phyloP scores from a whole-genome alignment of 2,113 vertebrate species.

The Gracilinanus agilis region DNA sequence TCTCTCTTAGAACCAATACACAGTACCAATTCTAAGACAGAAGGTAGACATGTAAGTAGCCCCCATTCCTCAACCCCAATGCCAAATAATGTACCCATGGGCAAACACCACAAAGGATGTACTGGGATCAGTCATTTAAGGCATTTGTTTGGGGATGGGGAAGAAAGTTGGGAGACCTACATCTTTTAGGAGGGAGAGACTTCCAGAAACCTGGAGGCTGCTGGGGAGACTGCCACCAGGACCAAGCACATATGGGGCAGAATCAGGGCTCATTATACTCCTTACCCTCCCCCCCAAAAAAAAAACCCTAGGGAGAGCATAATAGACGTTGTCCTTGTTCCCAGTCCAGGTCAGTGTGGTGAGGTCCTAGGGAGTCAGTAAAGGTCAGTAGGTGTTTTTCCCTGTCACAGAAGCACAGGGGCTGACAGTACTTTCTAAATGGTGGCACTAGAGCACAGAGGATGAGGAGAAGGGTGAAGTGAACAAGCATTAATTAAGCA shows the following conservation, averaged over 20 bases:
- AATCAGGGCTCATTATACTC: not conserved
- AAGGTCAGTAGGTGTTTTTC: not conserved
- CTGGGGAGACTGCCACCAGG: not conserved
- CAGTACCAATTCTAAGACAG: too few species aligned
- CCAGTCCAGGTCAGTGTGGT: not conserved
- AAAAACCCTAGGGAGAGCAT: not conserved
- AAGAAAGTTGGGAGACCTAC: not conserved
- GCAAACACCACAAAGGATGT: not conserved
- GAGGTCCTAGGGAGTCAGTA: not conserved
- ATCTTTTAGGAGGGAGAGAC: not conserved
- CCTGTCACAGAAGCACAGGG: not conserved
- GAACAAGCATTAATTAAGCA: not conserved
- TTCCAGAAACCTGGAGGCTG: not conserved
- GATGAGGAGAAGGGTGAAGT: not conserved
- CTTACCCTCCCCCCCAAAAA: too few species aligned
- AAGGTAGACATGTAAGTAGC: not conserved
- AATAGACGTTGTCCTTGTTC: not conserved
- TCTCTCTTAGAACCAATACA: too few species aligned
- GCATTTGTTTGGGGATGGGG: not conserved
- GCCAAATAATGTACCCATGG: not conserved
- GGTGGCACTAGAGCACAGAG: not conserved
- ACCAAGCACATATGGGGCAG: not conserved
- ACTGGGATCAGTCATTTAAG: not conserved
- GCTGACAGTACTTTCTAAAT: not conserved
- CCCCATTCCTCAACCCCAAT: not conserved